These are phyloP conservation scores for Aphidius gifuensis DNA, from an alignment of 1,140 invertebrate genomes.

Conservation along the genomic window DNA sequence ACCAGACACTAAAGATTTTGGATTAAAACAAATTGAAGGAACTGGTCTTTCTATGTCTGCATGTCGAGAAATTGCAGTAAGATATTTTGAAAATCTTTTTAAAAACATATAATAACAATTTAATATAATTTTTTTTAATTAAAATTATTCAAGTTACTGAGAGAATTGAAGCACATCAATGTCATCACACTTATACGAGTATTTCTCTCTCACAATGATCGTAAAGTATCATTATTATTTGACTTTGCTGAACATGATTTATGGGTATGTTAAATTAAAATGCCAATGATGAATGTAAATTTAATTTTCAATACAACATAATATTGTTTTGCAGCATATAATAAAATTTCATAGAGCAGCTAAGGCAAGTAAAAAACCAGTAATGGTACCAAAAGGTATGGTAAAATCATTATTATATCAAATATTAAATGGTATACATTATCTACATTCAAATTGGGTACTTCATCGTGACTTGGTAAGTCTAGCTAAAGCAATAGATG, in stretches of 20 bases:
- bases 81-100: slow-evolving; percentile 40
- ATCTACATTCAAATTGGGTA: slow-evolving; percentile 99
- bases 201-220: slow-evolving; percentile 94
- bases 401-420: slow-evolving; percentile 98
- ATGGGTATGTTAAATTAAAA: slow-evolving; percentile 65
- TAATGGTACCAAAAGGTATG: slow-evolving; percentile 96
- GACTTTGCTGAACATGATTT: slow-evolving; percentile 99
- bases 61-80: slow-evolving; percentile 97
- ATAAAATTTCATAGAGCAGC: slow-evolving; percentile 99
- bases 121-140: neutral
- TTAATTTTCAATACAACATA: slow-evolving; percentile 4
- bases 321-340: slow-evolving; percentile 73
- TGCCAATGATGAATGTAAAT: slow-evolving; percentile 7
- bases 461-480: slow-evolving; percentile 94
- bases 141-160: slow-evolving; percentile 71
- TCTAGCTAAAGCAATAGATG: neutral
- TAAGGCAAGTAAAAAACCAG: slow-evolving; percentile 96
- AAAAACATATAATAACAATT: neutral
- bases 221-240: slow-evolving; percentile 97
- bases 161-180: slow-evolving; percentile 97
- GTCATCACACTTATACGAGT: slow-evolving; percentile 97
- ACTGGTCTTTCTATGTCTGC: slow-evolving; percentile 99
- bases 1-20: slow-evolving; percentile 87
- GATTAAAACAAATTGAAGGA: slow-evolving; percentile 98
- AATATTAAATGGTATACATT: slow-evolving; percentile 98